Evolutionary conservation across 2,888 invertebrate genomes (phyloP).

Genomic region (Fissipunctia ypsillon): DNA sequence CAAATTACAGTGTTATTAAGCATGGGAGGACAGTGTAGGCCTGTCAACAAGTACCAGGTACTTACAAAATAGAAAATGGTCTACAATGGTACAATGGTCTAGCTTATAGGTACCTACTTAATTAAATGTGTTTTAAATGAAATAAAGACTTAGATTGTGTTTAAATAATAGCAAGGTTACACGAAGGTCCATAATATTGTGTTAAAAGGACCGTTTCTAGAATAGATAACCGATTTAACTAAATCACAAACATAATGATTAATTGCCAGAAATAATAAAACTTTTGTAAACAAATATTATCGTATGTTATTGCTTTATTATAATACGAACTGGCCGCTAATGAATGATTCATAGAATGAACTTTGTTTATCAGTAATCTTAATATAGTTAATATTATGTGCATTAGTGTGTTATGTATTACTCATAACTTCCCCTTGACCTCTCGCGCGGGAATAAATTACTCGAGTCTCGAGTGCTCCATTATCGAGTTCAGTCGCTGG

Average conservation of each 20-base stretch:
- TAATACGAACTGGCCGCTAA: slow-evolving; percentile 7
- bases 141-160: too few species aligned
- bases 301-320: slow-evolving; percentile 15
- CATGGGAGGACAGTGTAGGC: too few species aligned
- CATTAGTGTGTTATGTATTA: slow-evolving; percentile 65
- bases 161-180: too few species aligned
- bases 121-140: too few species aligned
- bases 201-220: neutral
- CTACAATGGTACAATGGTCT: too few species aligned
- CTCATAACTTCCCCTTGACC: slow-evolving; percentile 80
- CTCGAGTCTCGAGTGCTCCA: slow-evolving; percentile 70
- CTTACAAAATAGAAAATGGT: too few species aligned
- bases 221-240: slow-evolving; percentile 1
- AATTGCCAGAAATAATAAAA: slow-evolving; percentile 22
- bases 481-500: slow-evolving; percentile 74
- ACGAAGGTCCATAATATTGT: too few species aligned
- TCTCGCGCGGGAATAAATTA: slow-evolving; percentile 75
- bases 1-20: too few species aligned
- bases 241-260: slow-evolving; percentile 7
- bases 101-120: too few species aligned
- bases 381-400: slow-evolving; percentile 51
- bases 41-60: too few species aligned
- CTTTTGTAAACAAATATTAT: slow-evolving; percentile 15
- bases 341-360: slow-evolving; percentile 54
- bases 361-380: slow-evolving; percentile 52